Evolutionary conservation across 2,888 invertebrate genomes (phyloP).

Genomic region (Rhabditoides inermis): DNA sequence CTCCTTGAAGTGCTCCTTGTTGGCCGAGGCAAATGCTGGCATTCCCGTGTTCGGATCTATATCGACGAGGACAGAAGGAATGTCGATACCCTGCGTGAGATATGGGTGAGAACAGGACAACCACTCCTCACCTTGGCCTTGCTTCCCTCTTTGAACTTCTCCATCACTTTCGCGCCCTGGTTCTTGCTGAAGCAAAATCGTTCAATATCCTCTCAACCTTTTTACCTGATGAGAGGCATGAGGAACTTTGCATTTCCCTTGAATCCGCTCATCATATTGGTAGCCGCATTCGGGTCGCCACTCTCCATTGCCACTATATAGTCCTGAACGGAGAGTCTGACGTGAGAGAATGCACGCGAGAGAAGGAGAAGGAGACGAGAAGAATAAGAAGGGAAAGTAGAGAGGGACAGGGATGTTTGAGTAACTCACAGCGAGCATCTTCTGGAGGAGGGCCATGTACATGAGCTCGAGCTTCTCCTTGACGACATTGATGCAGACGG

Average conservation of each 20-base stretch:
- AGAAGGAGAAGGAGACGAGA: not conserved
- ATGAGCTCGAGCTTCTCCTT: slow-evolving; percentile 44
- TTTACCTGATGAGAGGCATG: slow-evolving; percentile 38
- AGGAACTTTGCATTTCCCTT: slow-evolving; percentile 44
- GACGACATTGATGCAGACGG: slow-evolving; percentile 49
- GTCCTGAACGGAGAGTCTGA: slow-evolving; percentile 19
- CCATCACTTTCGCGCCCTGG: slow-evolving; percentile 44
- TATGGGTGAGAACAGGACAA: no score
- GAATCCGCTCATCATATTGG: slow-evolving; percentile 45
- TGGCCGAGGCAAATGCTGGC: slow-evolving; percentile 31
- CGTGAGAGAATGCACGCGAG: not conserved
- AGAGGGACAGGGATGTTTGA: not conserved
- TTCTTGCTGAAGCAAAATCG: slow-evolving; percentile 27
- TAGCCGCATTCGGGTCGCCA: slow-evolving; percentile 43
- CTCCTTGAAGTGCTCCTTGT: slow-evolving; percentile 28
- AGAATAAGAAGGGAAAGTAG: not conserved
- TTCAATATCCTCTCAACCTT: not conserved
- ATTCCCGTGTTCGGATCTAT: slow-evolving; percentile 45
- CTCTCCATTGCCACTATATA: slow-evolving; percentile 39
- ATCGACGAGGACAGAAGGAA: slow-evolving; percentile 42
- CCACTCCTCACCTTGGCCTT: slow-evolving; percentile 15
- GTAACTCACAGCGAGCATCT: slow-evolving; percentile 33
- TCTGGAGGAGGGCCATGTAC: slow-evolving; percentile 40
- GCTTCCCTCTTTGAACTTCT: slow-evolving; percentile 42
- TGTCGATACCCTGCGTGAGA: slow-evolving; percentile 20